Evolutionary conservation across 2,888 invertebrate genomes (phyloP).

Genomic region (Cremastinae sp.): DNA sequence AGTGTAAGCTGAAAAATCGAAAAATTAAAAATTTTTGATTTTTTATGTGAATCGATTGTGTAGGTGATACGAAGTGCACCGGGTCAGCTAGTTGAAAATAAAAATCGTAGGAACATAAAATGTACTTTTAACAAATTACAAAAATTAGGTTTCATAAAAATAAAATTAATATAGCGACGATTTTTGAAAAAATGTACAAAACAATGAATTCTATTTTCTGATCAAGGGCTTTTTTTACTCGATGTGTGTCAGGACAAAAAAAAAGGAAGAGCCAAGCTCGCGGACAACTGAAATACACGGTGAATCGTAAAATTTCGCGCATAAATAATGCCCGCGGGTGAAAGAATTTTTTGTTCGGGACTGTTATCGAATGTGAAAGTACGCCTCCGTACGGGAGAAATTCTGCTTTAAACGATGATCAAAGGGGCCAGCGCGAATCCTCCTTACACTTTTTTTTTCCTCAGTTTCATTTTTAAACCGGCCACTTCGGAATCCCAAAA

Average conservation of each 20-base stretch:
- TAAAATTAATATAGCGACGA: too few species aligned
- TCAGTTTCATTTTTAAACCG: conserved; percentile 17
- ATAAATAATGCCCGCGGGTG: conserved; percentile 32
- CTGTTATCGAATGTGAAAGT: conserved; percentile 59
- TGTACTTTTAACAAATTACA: too few species aligned
- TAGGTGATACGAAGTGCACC: too few species aligned
- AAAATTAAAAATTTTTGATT: too few species aligned
- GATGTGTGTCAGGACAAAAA: not conserved
- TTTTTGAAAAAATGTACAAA: too few species aligned
- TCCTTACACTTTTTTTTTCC: conserved; percentile 20
- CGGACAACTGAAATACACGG: not conserved
- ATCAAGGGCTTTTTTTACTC: too few species aligned
- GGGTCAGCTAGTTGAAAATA: too few species aligned
- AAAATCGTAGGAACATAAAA: too few species aligned
- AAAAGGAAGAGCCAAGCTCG: not conserved
- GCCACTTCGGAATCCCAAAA: conserved; percentile 13
- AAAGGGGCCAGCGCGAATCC: conserved; percentile 39
- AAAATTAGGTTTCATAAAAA: too few species aligned
- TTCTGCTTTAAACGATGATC: conserved; percentile 47
- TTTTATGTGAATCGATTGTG: too few species aligned
- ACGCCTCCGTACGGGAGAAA: conserved; percentile 47
- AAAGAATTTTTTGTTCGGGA: conserved; percentile 48
- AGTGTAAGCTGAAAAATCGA: too few species aligned
- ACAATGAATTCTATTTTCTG: too few species aligned
- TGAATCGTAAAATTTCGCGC: conserved; percentile 13